phyloP scores from a whole-genome alignment of 2,797 vertebrate species.

The Crocidura indochinensis region DNA sequence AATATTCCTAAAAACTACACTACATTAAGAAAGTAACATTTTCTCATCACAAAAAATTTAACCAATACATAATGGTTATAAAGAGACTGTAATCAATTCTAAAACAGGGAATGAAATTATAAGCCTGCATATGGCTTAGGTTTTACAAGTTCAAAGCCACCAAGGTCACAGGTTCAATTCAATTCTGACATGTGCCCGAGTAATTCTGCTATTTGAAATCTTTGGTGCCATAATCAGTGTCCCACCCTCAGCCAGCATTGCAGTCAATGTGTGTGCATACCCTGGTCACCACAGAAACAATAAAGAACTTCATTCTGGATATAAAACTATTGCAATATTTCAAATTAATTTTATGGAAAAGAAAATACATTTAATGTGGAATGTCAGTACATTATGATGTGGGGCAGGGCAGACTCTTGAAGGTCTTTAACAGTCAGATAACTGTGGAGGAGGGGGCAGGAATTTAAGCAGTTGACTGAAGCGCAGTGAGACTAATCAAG shows the following conservation, averaged over 20 bases:
- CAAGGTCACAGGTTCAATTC: no score
- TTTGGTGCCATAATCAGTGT: no score
- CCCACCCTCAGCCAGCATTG: no score
- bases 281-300: no score
- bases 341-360: slow-evolving; percentile 58
- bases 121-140: no score
- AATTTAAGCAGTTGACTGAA: slow-evolving; percentile 77
- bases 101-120: neutral
- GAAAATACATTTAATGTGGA: neutral
- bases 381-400: slow-evolving; percentile 42
- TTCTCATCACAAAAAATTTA: slow-evolving; percentile 65
- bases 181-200: no score
- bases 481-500: slow-evolving; percentile 73
- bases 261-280: no score
- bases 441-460: slow-evolving; percentile 45
- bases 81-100: slow-evolving; percentile 1
- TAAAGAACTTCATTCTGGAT: slow-evolving; percentile 45
- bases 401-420: neutral
- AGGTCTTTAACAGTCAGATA: slow-evolving; percentile 66
- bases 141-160: no score
- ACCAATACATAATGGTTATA: slow-evolving; percentile 27
- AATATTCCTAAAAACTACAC: slow-evolving; percentile 45
- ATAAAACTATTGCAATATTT: slow-evolving; percentile 52
- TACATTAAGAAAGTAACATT: slow-evolving; percentile 16
- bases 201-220: no score